phyloP scores from a whole-genome alignment of 2,113 vertebrate species.

The Mystacornis crossleyi region DNA sequence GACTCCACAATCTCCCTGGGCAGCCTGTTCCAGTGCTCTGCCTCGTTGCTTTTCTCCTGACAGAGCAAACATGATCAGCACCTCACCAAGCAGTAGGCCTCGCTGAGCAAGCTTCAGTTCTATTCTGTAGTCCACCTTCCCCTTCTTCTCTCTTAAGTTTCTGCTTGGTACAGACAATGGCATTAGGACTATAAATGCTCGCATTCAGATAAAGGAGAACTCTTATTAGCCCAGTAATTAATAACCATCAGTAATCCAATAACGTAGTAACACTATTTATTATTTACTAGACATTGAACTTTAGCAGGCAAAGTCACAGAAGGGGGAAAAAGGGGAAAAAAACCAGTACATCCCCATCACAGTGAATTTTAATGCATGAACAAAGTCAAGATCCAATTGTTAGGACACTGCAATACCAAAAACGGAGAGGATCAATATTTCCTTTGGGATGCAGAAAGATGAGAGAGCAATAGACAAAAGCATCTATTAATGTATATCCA shows the following conservation, averaged over 20 bases:
- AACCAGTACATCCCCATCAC: not conserved
- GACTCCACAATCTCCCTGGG: not conserved
- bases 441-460: not conserved
- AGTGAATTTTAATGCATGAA: not conserved
- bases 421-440: not conserved
- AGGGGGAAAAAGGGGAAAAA: fast-evolving
- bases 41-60: too few relatives aligned
- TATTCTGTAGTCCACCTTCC: not conserved
- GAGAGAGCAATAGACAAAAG: not conserved
- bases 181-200: not conserved
- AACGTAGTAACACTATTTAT: not conserved
- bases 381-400: not conserved
- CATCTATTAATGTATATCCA: not conserved
- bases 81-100: not conserved
- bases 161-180: not conserved
- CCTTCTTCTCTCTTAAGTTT: not conserved
- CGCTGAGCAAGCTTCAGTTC: not conserved
- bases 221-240: not conserved
- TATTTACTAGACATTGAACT: not conserved
- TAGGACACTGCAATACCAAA: not conserved
- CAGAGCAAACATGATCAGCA: not conserved
- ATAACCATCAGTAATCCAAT: not conserved
- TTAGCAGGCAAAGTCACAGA: not conserved
- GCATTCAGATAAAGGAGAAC: not conserved
- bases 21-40: not conserved